Evolutionary conservation across 2,888 invertebrate species (phyloP).

Genomic region (Hipparchia semele): DNA sequence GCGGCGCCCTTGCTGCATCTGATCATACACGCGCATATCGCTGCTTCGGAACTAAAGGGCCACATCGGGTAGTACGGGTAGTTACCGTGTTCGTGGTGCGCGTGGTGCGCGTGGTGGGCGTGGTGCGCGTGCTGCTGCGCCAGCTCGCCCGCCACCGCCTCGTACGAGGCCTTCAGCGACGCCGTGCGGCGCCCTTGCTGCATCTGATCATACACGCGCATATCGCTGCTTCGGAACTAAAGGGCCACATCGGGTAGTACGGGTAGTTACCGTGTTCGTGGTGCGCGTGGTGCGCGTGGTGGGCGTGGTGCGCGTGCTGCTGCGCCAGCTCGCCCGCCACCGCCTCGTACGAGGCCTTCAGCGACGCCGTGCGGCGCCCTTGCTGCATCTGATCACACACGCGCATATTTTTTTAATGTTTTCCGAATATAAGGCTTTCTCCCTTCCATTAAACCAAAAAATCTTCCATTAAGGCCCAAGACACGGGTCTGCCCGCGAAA

Average conservation of each 20-base stretch:
- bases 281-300: slow-evolving; percentile 39
- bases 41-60: too few relatives aligned
- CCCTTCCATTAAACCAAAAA: too few relatives aligned
- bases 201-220: slow-evolving; percentile 84
- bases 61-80: too few relatives aligned
- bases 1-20: slow-evolving; percentile 97
- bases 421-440: too few relatives aligned
- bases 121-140: slow-evolving; percentile 84
- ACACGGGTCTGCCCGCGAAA: too few relatives aligned
- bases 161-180: slow-evolving; percentile 97
- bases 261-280: slow-evolving; percentile 40
- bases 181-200: slow-evolving; percentile 96
- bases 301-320: slow-evolving; percentile 75
- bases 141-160: slow-evolving; percentile 90
- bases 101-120: slow-evolving; percentile 43
- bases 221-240: too few relatives aligned
- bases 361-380: slow-evolving; percentile 95
- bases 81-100: slow-evolving; percentile 42
- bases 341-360: slow-evolving; percentile 98
- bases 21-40: slow-evolving; percentile 46
- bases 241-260: too few relatives aligned
- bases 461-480: too few relatives aligned
- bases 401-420: too few relatives aligned
- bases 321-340: slow-evolving; percentile 88
- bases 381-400: slow-evolving; percentile 89